Evolutionary conservation across 2,797 vertebrate genomes (phyloP).

Genomic region (Cheirogaleus major): DNA sequence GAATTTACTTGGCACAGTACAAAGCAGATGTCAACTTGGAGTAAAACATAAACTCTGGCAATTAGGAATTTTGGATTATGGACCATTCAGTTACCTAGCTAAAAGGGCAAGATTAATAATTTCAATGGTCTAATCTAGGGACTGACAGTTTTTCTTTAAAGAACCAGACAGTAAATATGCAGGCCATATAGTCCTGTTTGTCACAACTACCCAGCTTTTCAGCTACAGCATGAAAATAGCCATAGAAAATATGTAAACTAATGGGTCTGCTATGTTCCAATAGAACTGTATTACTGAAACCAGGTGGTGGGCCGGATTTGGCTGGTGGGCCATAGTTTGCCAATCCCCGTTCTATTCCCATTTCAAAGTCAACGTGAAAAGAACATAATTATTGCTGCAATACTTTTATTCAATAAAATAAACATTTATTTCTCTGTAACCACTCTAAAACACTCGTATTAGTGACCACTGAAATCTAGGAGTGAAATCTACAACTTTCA

Average conservation of each 20-base stretch:
- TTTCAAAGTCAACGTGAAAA: not conserved
- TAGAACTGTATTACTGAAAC: not conserved
- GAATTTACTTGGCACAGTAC: not conserved
- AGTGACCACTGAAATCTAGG: constrained; percentile 6
- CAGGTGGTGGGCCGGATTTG: not conserved
- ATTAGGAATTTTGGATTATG: not conserved
- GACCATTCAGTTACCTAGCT: not conserved
- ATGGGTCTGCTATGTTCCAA: not conserved
- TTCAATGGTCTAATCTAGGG: not conserved
- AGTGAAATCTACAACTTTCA: constrained; percentile 29
- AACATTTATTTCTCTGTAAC: not conserved
- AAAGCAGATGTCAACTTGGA: not conserved
- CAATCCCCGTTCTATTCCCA: not conserved
- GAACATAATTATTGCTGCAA: not conserved
- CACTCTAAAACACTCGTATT: not conserved
- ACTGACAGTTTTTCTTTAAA: not conserved
- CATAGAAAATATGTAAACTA: not conserved
- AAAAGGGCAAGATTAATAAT: not conserved
- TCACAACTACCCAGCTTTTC: not conserved
- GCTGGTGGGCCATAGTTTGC: not conserved
- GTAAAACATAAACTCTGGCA: not conserved
- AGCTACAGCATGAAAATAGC: not conserved
- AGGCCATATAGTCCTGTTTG: not conserved
- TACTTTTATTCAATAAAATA: not conserved
- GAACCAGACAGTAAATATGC: not conserved